Evolutionary conservation across 2,113 vertebrate species (phyloP), one percentile per base, ranked within the genome.

Genomic region (Promerops cafer): DNA sequence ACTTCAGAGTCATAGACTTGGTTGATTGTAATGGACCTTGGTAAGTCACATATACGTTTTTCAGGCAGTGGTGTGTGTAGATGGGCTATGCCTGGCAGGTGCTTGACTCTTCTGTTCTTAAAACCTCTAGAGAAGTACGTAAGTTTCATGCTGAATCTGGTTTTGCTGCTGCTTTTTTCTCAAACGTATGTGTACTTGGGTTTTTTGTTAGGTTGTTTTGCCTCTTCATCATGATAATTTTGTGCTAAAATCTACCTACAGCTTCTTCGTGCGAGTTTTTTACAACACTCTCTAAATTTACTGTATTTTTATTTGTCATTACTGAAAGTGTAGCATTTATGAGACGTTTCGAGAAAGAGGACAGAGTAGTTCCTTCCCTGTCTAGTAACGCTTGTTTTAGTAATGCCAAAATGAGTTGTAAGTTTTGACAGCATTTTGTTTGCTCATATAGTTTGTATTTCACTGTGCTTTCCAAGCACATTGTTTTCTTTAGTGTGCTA

Each of bases 121-220:
- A 77, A 89, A 80, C 28, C 14, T 81, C 9, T 56, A 19, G 26
- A 50, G 40, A 33, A 60, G 16, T 42, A 9, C 1, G 0, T 24
- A 26, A 9, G 8, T 71, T 79, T 82, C 33, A 52, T 54, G 11
- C 23, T 9, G 59, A 63, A 82, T 6, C 2, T 93, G 18, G 0
- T 81, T 80, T 65, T 81, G 13, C 19, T 22, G 3, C 23, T 66
- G 18, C 23, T 63, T 90, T 84, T 83, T 15, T 59, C 35, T 68
- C 9, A 27, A 45, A 12, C 6, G 1, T 27, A 2, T 54, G 7
- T 39, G 74, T 5, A 39, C 12, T 35, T 54, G 16, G 1, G 5
- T 1, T n/a, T 45, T 75, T 49, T 31, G 39, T 33, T 57, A 50
- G 30, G 15, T 9, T 33, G 35, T 69, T 61, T 31, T 2, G 10